phyloP scores from a whole-genome alignment of 2,888 invertebrate genomes.

The Cybosia mesomella region DNA sequence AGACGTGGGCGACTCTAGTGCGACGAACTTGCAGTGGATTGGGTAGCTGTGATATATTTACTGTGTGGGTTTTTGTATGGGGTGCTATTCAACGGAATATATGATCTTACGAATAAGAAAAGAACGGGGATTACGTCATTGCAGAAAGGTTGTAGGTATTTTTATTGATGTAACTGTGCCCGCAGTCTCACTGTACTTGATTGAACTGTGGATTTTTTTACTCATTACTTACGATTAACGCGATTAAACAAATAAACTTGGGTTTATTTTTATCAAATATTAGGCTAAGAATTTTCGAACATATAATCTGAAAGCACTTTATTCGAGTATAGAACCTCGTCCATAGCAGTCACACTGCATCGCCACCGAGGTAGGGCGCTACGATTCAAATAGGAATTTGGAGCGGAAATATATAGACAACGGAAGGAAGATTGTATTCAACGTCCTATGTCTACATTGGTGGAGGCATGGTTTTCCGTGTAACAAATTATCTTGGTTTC shows the following conservation, averaged over 20 bases:
- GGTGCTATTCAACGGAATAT: background rate
- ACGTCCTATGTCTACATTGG: no score
- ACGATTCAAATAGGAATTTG: no score
- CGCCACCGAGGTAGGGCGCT: background rate
- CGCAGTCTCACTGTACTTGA: background rate
- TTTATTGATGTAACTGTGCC: background rate
- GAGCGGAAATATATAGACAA: background rate
- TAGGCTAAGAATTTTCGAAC: no score
- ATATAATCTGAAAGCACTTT: background rate
- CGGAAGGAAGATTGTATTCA: no score
- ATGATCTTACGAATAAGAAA: background rate
- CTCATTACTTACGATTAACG: no score
- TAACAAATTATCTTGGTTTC: no score
- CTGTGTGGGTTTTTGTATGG: conserved; percentile 10
- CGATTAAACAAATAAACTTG: no score
- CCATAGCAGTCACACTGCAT: background rate
- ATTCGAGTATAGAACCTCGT: background rate
- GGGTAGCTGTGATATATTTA: background rate
- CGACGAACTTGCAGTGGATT: conserved; percentile 40
- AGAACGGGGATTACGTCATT: background rate
- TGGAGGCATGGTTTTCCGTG: background rate
- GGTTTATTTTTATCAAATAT: no score
- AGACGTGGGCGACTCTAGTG: conserved; percentile 49
- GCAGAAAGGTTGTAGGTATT: no score
- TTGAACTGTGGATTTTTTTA: background rate